These are phyloP conservation scores for Oceanodroma tethys DNA, from an alignment of 2,113 vertebrate species.

Conservation along the genomic window DNA sequence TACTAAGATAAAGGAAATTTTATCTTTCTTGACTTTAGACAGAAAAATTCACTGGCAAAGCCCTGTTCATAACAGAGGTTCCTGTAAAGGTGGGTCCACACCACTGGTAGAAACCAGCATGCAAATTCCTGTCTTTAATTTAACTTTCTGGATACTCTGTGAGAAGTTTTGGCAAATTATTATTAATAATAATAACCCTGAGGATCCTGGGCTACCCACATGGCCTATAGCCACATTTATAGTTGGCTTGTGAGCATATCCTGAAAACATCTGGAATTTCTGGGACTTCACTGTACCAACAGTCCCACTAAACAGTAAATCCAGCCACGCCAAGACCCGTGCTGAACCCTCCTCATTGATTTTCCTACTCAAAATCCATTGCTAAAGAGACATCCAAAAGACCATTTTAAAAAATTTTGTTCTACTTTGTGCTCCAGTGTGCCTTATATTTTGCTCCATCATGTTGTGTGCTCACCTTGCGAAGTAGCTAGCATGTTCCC, in stretches of 20 bases:
- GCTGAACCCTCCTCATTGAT: background rate
- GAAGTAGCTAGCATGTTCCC: background rate
- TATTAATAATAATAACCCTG: background rate
- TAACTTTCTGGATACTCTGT: background rate
- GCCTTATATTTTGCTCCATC: background rate
- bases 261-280: background rate
- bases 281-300: background rate
- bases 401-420: fast-evolving
- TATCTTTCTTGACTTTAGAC: background rate
- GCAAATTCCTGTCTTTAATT: background rate
- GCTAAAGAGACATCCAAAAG: background rate
- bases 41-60: background rate
- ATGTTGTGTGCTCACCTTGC: background rate
- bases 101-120: background rate
- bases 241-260: background rate
- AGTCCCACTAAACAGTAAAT: background rate
- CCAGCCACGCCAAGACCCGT: background rate
- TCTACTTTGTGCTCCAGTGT: background rate
- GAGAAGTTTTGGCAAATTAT: background rate
- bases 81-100: background rate
- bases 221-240: background rate
- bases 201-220: background rate
- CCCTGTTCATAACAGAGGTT: background rate
- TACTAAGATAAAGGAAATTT: background rate
- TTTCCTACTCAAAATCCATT: background rate